phyloP scores from a whole-genome alignment of 2,888 invertebrate species.

The Ochropleura plecta region DNA sequence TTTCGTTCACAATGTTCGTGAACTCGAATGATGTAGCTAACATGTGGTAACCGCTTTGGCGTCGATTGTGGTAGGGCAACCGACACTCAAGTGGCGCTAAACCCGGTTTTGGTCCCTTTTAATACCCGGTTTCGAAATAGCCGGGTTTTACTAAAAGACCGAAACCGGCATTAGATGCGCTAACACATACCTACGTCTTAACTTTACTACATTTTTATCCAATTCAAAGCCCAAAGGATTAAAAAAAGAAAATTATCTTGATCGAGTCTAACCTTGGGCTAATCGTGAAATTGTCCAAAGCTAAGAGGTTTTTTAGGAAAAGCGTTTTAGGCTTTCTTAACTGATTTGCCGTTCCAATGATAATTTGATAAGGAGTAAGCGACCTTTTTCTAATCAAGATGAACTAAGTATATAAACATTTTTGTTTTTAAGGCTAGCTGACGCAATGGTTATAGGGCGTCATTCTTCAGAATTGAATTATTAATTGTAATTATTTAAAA shows the following conservation, averaged over 20 bases:
- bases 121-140: too few species aligned
- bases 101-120: too few species aligned
- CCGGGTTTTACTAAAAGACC: too few species aligned
- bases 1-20: too few species aligned
- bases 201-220: neutral
- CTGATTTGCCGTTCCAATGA: constrained; percentile 42
- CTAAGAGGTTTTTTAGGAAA: constrained; percentile 34
- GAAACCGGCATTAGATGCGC: too few species aligned
- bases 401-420: neutral
- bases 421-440: neutral
- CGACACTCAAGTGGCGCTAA: too few species aligned
- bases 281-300: constrained; percentile 30
- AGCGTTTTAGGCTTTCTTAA: constrained; percentile 24
- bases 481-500: too few species aligned
- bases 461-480: neutral
- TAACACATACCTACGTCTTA: neutral
- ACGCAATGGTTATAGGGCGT: neutral
- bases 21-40: too few species aligned
- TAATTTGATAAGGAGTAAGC: constrained; percentile 25
- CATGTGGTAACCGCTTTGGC: too few species aligned
- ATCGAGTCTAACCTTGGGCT: constrained; percentile 27
- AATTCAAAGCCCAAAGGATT: constrained; percentile 26
- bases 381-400: constrained; percentile 27
- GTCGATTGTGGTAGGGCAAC: too few species aligned
- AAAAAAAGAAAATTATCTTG: constrained; percentile 44